phyloP scores from a whole-genome alignment of 2,113 vertebrate genomes.

The Microtus montanus region DNA sequence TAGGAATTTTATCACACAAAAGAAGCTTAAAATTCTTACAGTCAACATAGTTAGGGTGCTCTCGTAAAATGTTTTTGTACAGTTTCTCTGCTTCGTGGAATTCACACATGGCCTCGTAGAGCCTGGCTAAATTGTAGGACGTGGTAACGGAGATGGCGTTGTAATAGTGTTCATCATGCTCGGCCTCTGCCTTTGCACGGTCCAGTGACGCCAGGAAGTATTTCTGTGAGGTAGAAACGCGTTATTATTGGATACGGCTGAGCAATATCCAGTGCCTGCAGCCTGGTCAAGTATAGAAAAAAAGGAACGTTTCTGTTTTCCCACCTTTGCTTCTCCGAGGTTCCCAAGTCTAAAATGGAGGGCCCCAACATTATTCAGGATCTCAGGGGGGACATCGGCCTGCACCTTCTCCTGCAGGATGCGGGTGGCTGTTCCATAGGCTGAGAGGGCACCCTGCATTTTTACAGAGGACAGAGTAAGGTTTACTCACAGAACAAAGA shows the following conservation, averaged over 20 bases:
- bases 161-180: slow-evolving; percentile 99
- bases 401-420: slow-evolving; percentile 99
- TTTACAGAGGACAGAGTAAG: slow-evolving; percentile 26
- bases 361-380: slow-evolving; percentile 97
- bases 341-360: slow-evolving; percentile 99
- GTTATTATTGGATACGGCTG: neutral
- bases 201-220: slow-evolving; percentile 98
- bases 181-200: slow-evolving; percentile 97
- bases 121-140: slow-evolving; percentile 97
- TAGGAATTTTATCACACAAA: slow-evolving; percentile 46
- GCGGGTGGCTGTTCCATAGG: slow-evolving; percentile 97
- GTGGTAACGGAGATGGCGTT: slow-evolving; percentile 99
- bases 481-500: neutral
- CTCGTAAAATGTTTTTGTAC: slow-evolving; percentile 98
- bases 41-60: slow-evolving; percentile 99
- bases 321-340: slow-evolving; percentile 97
- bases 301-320: neutral
- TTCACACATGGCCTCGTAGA: slow-evolving; percentile 98
- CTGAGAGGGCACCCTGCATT: slow-evolving; percentile 93
- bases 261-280: neutral
- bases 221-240: slow-evolving; percentile 89
- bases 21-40: slow-evolving; percentile 88
- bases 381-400: slow-evolving; percentile 98
- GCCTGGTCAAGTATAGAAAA: neutral
- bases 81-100: slow-evolving; percentile 98